These are phyloP conservation scores for Euura saliciscinereae DNA, from an alignment of 1,140 invertebrate species.

Conservation along the genomic window DNA sequence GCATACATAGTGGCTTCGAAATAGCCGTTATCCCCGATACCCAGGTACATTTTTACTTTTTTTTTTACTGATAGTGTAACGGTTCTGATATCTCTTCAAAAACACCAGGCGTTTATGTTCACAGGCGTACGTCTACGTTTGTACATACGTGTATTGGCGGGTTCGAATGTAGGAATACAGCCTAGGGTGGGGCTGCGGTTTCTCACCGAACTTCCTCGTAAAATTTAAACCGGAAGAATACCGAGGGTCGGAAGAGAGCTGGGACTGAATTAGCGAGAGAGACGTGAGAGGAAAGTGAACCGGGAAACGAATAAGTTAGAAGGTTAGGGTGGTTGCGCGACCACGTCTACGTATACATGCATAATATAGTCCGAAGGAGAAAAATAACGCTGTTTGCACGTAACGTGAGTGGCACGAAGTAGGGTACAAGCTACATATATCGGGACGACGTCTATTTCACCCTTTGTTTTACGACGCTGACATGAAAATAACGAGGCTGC, in stretches of 20 bases:
- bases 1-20: slow-evolving; percentile 1
- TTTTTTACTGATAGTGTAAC: too few relatives aligned
- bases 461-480: too few relatives aligned
- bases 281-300: not conserved
- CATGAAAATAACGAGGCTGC: too few relatives aligned
- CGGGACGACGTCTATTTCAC: too few relatives aligned
- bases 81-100: too few relatives aligned
- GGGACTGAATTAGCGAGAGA: not conserved
- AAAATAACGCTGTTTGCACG: not conserved
- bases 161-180: not conserved
- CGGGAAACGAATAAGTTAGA: not conserved
- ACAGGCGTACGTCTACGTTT: too few relatives aligned
- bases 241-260: not conserved
- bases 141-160: not conserved
- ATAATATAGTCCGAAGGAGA: not conserved
- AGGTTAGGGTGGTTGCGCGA: too few relatives aligned
- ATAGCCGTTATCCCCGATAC: not conserved
- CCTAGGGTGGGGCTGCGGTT: too few relatives aligned
- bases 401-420: not conserved
- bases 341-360: not conserved
- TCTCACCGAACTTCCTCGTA: not conserved
- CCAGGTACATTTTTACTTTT: not conserved
- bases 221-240: not conserved
- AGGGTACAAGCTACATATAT: too few relatives aligned
- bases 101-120: too few relatives aligned